Evolutionary conservation across 2,888 invertebrate genomes (phyloP).

Genomic region (Eupeodes luniger): DNA sequence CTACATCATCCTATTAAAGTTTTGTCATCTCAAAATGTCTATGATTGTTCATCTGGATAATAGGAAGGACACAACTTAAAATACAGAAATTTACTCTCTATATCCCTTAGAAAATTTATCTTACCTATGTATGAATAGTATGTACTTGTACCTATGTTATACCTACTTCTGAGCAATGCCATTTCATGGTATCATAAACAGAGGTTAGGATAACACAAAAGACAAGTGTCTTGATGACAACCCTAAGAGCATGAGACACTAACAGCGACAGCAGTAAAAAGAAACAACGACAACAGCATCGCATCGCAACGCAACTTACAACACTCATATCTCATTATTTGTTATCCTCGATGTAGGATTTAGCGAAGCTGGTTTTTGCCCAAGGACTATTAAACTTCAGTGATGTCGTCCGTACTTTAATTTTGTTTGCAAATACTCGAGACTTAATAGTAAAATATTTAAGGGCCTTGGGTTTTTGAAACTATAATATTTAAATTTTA

Average conservation of each 20-base stretch:
- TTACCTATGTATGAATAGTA: not conserved
- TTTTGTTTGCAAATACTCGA: not conserved
- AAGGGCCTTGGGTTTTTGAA: not conserved
- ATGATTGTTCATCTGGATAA: slow-evolving; percentile 35
- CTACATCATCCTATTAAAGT: not conserved
- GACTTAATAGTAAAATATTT: not conserved
- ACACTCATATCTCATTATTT: slow-evolving; percentile 57
- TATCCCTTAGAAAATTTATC: slow-evolving; percentile 18
- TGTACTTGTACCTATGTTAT: not conserved
- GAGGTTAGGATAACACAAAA: slow-evolving; percentile 55
- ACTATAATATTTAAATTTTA: not conserved
- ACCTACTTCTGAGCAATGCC: slow-evolving; percentile 36
- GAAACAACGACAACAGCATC: not conserved
- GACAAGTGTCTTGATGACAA: slow-evolving; percentile 53
- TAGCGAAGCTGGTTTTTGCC: slow-evolving; percentile 49
- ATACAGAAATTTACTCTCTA: not conserved
- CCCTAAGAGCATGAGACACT: slow-evolving; percentile 4
- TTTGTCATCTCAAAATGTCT: slow-evolving; percentile 15
- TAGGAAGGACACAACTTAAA: slow-evolving; percentile 7
- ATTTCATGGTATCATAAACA: slow-evolving; percentile 68
- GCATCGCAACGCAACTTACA: not conserved
- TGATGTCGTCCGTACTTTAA: not conserved
- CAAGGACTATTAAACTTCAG: slow-evolving; percentile 39
- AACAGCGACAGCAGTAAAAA: not conserved
- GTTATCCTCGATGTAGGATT: slow-evolving; percentile 58